phyloP scores from a whole-genome alignment of 2,888 invertebrate genomes.

The Acrobasis consociella region DNA sequence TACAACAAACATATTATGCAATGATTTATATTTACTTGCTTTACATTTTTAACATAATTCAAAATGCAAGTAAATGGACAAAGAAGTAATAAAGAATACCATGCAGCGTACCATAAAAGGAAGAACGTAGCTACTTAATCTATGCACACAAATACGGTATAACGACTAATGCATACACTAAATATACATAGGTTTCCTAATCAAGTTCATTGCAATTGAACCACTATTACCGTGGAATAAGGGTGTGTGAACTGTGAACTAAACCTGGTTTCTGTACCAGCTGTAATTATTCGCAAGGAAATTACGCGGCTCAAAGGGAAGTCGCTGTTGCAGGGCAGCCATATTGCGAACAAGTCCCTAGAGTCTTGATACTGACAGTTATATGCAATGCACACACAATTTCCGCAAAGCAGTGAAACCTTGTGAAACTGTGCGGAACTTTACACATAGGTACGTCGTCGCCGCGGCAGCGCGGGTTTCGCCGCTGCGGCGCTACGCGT shows the following conservation, averaged over 20 bases:
- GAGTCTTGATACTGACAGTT: background rate
- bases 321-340: background rate
- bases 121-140: background rate
- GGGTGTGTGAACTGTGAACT: too few relatives aligned
- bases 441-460: too few relatives aligned
- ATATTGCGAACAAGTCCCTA: background rate
- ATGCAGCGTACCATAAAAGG: background rate
- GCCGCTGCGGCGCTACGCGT: too few relatives aligned
- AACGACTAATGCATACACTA: background rate
- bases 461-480: too few relatives aligned
- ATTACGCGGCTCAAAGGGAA: constrained; percentile 1
- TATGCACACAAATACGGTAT: background rate
- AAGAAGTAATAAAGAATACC: background rate
- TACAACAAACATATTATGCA: too few relatives aligned
- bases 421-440: too few relatives aligned
- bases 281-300: constrained; percentile 1
- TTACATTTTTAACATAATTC: too few relatives aligned
- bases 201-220: too few relatives aligned
- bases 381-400: background rate
- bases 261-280: background rate
- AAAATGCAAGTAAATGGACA: too few relatives aligned
- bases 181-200: too few relatives aligned
- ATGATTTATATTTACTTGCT: too few relatives aligned
- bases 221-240: too few relatives aligned
- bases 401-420: background rate